phyloP scores from a whole-genome alignment of 2,797 vertebrate species.

The Bradypodion ventrale region DNA sequence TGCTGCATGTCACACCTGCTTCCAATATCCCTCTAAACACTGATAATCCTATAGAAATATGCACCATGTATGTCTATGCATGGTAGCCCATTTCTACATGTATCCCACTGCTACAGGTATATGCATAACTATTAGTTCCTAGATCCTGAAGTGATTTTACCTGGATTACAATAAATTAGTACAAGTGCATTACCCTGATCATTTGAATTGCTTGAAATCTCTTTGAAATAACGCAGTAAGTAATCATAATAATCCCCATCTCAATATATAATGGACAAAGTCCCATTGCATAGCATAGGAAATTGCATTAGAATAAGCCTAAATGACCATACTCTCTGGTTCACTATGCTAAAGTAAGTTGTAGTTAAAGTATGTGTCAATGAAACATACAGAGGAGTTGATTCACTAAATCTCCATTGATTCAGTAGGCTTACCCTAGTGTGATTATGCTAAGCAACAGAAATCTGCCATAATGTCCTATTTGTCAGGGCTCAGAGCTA shows the following conservation, averaged over 20 bases:
- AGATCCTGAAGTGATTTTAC: neutral
- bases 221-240: neutral
- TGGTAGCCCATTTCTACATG: neutral
- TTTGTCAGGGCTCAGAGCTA: neutral
- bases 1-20: constrained; percentile 69
- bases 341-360: no score
- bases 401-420: no score
- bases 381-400: no score
- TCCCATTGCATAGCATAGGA: no score
- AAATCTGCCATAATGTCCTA: neutral
- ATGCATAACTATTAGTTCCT: neutral
- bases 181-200: neutral
- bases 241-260: neutral
- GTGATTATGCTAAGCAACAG: no score
- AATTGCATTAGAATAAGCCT: no score
- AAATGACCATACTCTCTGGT: no score
- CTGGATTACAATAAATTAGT: neutral
- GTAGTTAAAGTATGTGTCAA: no score
- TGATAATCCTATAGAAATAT: constrained; percentile 28
- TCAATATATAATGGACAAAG: neutral
- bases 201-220: neutral
- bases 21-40: constrained; percentile 61
- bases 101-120: neutral
- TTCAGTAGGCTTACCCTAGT: no score
- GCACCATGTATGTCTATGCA: no score